A percentile compares a stretch with the other conserved stretches of the same genome.
phyloP scores from a whole-genome alignment of 2,888 invertebrate genomes.

The Schizotus pectinicornis region DNA sequence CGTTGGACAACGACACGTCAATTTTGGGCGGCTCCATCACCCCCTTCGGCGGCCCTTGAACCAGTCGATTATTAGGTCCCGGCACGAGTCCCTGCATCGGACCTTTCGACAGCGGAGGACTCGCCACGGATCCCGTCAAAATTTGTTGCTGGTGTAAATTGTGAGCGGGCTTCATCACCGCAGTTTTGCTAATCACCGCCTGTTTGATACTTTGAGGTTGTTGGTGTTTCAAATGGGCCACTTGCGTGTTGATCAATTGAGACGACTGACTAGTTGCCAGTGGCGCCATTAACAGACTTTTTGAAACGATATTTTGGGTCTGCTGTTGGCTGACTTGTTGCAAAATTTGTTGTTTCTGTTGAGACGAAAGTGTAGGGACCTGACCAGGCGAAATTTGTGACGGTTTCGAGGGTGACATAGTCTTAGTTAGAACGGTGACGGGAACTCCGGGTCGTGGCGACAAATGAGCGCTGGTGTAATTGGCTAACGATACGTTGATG shows the following conservation, averaged over 20 bases:
- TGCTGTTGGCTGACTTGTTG: conserved; percentile 34
- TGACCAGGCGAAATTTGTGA: conserved; percentile 42
- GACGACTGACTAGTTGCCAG: conserved; percentile 5
- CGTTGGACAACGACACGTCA: conserved; percentile 62
- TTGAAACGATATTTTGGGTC: conserved; percentile 2
- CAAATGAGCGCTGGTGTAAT: conserved; percentile 45
- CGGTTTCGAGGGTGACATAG: conserved; percentile 38
- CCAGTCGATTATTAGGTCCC: conserved; percentile 62
- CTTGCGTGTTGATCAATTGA: conserved; percentile 53
- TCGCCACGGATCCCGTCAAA: conserved; percentile 62
- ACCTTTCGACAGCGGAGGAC: conserved; percentile 49
- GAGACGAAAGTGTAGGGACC: conserved; percentile 11
- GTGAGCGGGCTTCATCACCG: conserved; percentile 40
- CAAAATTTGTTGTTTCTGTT: conserved; percentile 42
- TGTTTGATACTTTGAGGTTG: conserved; percentile 44
- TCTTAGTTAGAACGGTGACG: conserved; percentile 37
- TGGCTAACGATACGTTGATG: conserved; percentile 50
- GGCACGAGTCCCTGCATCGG: conserved; percentile 37
- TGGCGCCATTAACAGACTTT: conserved; percentile 8
- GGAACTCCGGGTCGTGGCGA: conserved; percentile 48
- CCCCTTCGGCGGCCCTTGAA: conserved; percentile 63
- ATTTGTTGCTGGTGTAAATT: conserved; percentile 52
- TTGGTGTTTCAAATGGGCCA: conserved; percentile 58
- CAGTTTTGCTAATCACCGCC: conserved; percentile 52
- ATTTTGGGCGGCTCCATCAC: conserved; percentile 64